A percentile compares a stretch with the other conserved stretches of the same genome.
Conservation (phyloP, 2,888 invertebrate genomes). For the Melipona bicolor region DNA sequence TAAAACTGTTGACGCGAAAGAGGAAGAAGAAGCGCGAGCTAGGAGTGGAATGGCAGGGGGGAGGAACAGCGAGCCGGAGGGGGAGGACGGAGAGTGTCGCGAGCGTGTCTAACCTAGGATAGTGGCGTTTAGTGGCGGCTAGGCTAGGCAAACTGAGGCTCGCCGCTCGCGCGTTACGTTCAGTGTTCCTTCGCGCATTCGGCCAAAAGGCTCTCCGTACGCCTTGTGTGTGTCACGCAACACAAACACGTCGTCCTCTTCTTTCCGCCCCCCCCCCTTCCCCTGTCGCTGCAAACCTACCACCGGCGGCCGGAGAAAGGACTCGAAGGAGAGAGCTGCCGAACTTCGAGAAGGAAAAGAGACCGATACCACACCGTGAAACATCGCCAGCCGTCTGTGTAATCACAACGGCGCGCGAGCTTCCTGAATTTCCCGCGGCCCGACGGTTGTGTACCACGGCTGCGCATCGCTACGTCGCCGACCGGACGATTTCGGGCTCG, state of each 20-base stretch:
- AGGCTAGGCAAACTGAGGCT: constrained; percentile 81
- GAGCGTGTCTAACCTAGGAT: constrained; percentile 82
- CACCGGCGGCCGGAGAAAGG: constrained; percentile 12
- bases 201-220: constrained; percentile 62
- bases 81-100: constrained; percentile 73
- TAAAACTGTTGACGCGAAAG: constrained; percentile 11
- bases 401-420: constrained; percentile 13
- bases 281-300: background rate
- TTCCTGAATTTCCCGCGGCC: constrained; percentile 53
- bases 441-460: constrained; percentile 6
- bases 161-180: constrained; percentile 78
- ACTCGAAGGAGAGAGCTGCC: background rate
- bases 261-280: background rate
- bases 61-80: constrained; percentile 3
- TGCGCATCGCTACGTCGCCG: constrained; percentile 30
- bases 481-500: constrained; percentile 8
- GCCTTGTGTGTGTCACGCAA: constrained; percentile 36
- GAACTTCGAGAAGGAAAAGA: background rate
- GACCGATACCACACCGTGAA: background rate
- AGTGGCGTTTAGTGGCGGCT: constrained; percentile 81
- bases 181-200: constrained; percentile 79
- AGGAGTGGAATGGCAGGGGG: constrained; percentile 30
- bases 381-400: constrained; percentile 9
- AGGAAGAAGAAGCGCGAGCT: constrained; percentile 48
- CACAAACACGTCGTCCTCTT: background rate